Evolutionary conservation across 2,888 invertebrate genomes (phyloP), one percentile per base, ranked within the genome.

Genomic region (Cryptus viduatorius): DNA sequence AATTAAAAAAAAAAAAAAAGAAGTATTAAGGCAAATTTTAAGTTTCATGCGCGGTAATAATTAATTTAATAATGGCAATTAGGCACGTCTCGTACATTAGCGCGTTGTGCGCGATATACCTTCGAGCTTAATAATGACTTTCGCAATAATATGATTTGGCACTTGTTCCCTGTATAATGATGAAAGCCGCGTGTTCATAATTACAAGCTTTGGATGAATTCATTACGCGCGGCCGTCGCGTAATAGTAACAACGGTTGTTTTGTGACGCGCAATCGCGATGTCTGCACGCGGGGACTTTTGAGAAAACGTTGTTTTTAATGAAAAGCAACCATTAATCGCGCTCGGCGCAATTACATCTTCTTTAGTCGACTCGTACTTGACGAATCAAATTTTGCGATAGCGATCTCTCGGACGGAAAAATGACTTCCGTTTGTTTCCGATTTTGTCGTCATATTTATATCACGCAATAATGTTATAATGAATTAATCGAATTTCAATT

Each of bases 71-170:
- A 56, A 76, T 64, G 46, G 81, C 76, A 82, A 85, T 86, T 82
- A 79, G 77, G 59, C 53, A 12, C 48, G 24, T 75, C 31, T 42
- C 29, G n/a, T 72, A 29, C 53, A 16, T 72, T 53, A 72, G 24
- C 50, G 31, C 19, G 72, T 50, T n/a, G 19, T 37, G 14, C 29
- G 31, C 16, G 16, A n/a, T 10, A 61, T 31, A 29, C n/a, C 56
- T 56, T 82, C 65, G 69, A 72, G 76, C 68, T 37, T 83, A 79
- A 86, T 86, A 86, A 85, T 80, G 77, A 82, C 85, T 86, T 83
- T 82, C 73, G 79, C 77, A 82, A 85, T 86, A 83, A 86, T 85
- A 83, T 85, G 77, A 85, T 85, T 82, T 81, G 86, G 77, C 78
- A 56, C 79, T 83, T 73, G 72, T 79, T 76, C 59, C 24, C 29